Conservation (phyloP, 2,797 vertebrate species). For the Margarornis squamiger region DNA sequence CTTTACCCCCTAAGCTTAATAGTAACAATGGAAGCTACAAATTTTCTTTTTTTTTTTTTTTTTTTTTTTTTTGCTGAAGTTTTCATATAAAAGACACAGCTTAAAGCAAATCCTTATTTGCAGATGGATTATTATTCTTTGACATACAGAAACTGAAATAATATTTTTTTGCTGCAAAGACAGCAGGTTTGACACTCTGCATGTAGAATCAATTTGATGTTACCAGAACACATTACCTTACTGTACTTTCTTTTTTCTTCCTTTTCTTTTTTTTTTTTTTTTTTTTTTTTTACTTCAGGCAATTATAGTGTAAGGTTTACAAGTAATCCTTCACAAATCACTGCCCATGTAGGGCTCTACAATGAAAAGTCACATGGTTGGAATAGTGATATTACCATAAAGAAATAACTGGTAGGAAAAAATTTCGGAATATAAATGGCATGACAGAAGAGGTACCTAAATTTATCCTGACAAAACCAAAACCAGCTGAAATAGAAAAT, state of each 20-base stretch:
- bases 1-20: neutral
- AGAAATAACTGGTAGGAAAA: slow-evolving; percentile 34
- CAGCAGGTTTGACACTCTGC: slow-evolving; percentile 58
- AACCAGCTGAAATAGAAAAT: slow-evolving; percentile 27
- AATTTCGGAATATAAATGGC: neutral
- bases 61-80: neutral
- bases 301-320: slow-evolving; percentile 50
- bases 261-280: too few species aligned
- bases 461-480: slow-evolving; percentile 37
- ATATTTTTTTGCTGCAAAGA: slow-evolving; percentile 58
- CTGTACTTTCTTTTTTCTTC: neutral
- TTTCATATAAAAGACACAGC: neutral
- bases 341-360: neutral
- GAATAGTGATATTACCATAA: slow-evolving; percentile 62
- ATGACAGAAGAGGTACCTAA: neutral
- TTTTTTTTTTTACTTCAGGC: neutral
- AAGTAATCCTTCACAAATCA: slow-evolving; percentile 37
- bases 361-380: slow-evolving; percentile 46
- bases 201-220: slow-evolving; percentile 62
- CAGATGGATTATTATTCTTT: slow-evolving; percentile 65
- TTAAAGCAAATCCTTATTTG: slow-evolving; percentile 43
- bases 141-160: slow-evolving; percentile 62
- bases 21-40: neutral
- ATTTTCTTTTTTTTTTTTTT: neutral
- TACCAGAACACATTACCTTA: slow-evolving; percentile 56